phyloP scores from a whole-genome alignment of 2,797 vertebrate genomes.

The Micropoecilia bifurca region DNA sequence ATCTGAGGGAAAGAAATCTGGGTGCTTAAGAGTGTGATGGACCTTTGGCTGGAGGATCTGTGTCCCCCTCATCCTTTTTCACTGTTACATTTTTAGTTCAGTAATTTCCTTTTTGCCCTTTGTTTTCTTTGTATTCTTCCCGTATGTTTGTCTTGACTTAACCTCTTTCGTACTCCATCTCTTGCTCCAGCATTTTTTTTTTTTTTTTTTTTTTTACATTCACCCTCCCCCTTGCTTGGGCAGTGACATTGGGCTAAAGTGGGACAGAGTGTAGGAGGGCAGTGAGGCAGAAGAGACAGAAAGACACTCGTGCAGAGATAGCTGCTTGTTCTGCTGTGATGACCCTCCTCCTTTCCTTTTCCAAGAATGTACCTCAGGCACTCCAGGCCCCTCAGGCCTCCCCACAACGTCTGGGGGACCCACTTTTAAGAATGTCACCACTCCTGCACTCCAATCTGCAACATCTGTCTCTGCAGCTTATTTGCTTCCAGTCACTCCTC shows the following conservation, averaged over 20 bases:
- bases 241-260: conserved; percentile 85
- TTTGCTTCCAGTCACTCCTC: conserved; percentile 65
- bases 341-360: conserved; percentile 17
- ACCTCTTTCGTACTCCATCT: conserved; percentile 4
- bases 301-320: conserved; percentile 70
- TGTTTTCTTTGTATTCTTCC: conserved; percentile 14
- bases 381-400: conserved; percentile 69
- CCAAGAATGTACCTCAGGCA: conserved; percentile 52
- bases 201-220: conserved; percentile 10
- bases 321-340: conserved; percentile 50
- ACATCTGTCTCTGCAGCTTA: conserved; percentile 75
- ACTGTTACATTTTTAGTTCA: conserved; percentile 28
- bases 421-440: conserved; percentile 74
- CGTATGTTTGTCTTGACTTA: conserved; percentile 31
- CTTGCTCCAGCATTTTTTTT: conserved; percentile 17
- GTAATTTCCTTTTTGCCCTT: neutral
- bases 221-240: conserved; percentile 73
- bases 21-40: conserved; percentile 23
- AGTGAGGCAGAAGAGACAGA: conserved; percentile 80
- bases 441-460: conserved; percentile 67
- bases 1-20: conserved; percentile 35
- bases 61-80: conserved; percentile 28
- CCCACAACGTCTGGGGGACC: conserved; percentile 59
- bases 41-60: conserved; percentile 32
- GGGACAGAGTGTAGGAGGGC: conserved; percentile 79